Evolutionary conservation across 2,797 vertebrate genomes (phyloP).

Genomic region (Chaunax sp.): DNA sequence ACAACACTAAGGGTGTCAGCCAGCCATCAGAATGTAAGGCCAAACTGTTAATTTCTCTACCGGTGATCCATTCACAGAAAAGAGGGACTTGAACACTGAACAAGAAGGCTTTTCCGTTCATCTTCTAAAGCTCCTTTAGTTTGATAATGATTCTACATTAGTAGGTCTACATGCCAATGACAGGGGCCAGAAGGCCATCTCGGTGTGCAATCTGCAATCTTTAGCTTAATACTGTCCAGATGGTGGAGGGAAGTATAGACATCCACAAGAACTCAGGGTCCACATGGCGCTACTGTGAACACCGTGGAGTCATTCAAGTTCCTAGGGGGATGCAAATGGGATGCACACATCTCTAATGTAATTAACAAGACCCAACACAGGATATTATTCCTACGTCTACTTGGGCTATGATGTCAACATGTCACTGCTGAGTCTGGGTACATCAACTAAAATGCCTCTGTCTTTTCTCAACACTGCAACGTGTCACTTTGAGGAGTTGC

Average conservation of each 20-base stretch:
- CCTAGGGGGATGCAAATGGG: slow-evolving; percentile 64
- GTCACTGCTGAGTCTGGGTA: slow-evolving; percentile 49
- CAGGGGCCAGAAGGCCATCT: slow-evolving; percentile 28
- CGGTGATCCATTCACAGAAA: not conserved
- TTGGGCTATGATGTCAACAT: slow-evolving; percentile 58
- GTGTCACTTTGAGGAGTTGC: slow-evolving; percentile 45
- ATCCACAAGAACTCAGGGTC: slow-evolving; percentile 57
- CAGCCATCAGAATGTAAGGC: too few species aligned
- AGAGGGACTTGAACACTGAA: not conserved
- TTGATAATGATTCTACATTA: slow-evolving; percentile 20
- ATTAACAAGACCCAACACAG: slow-evolving; percentile 67
- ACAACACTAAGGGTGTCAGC: too few species aligned
- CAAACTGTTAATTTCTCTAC: not conserved
- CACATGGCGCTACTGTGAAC: slow-evolving; percentile 54
- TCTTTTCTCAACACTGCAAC: slow-evolving; percentile 51
- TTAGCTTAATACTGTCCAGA: slow-evolving; percentile 68
- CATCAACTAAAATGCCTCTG: slow-evolving; percentile 58
- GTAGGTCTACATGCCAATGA: slow-evolving; percentile 19
- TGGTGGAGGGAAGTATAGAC: slow-evolving; percentile 71
- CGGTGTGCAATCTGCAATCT: slow-evolving; percentile 58
- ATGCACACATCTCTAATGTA: slow-evolving; percentile 74
- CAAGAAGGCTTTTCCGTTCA: not conserved
- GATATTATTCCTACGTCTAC: slow-evolving; percentile 60
- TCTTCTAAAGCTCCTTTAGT: slow-evolving; percentile 18
- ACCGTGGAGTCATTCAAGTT: slow-evolving; percentile 65